A percentile compares a stretch with the other conserved stretches of the same genome.
Evolutionary conservation across 2,888 invertebrate genomes (phyloP).

Genomic region (Drosophila ezoana): DNA sequence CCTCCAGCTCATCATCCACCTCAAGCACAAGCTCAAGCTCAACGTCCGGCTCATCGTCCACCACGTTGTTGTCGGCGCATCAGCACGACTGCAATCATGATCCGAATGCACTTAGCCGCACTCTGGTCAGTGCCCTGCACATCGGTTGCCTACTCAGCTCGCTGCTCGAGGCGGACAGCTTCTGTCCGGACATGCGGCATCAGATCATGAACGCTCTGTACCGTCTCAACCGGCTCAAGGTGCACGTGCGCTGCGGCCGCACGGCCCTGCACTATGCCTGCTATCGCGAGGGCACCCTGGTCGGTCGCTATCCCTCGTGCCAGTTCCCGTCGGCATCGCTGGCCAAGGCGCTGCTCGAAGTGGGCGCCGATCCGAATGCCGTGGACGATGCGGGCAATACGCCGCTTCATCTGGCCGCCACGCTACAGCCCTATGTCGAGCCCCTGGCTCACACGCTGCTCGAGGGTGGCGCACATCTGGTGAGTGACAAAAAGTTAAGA

Average conservation of each 20-base stretch:
- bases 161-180: slow-evolving; percentile 87
- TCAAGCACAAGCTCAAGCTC: slow-evolving; percentile 13
- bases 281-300: slow-evolving; percentile 90
- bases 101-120: slow-evolving; percentile 90
- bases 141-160: slow-evolving; percentile 91
- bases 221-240: slow-evolving; percentile 90
- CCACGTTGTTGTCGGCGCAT: slow-evolving; percentile 62
- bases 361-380: slow-evolving; percentile 93
- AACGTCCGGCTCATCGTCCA: slow-evolving; percentile 49
- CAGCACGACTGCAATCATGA: slow-evolving; percentile 89
- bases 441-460: slow-evolving; percentile 90
- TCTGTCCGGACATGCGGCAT: slow-evolving; percentile 85
- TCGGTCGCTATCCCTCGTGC: slow-evolving; percentile 89
- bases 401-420: slow-evolving; percentile 93
- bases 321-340: slow-evolving; percentile 90
- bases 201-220: slow-evolving; percentile 91
- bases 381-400: slow-evolving; percentile 94
- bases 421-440: slow-evolving; percentile 89
- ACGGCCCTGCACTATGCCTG: slow-evolving; percentile 93
- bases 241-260: slow-evolving; percentile 88
- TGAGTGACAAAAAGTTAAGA: slow-evolving; percentile 48
- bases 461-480: slow-evolving; percentile 89
- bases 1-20: slow-evolving; percentile 41
- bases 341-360: slow-evolving; percentile 90
- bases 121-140: slow-evolving; percentile 94